Conservation (phyloP, 2,888 invertebrate genomes). For the Desoria tigrina region DNA sequence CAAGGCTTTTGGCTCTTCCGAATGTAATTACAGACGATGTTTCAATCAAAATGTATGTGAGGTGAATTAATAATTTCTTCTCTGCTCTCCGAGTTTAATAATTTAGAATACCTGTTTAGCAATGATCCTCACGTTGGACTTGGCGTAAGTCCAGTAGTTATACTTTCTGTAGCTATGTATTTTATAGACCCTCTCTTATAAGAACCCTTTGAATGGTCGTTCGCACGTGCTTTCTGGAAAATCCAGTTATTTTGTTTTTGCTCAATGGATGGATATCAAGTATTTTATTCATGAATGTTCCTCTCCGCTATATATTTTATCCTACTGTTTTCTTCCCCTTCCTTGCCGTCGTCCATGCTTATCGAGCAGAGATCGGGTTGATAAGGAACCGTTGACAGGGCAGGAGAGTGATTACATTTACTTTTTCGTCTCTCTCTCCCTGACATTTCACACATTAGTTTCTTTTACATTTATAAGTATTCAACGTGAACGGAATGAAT, state of each 20-base stretch:
- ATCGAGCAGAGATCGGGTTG: too few species aligned
- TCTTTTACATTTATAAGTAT: too few species aligned
- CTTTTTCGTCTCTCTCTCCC: too few species aligned
- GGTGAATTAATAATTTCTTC: slow-evolving; percentile 43
- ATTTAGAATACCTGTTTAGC: slow-evolving; percentile 20
- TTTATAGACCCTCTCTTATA: too few species aligned
- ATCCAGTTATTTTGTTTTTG: slow-evolving; percentile 16
- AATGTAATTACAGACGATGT: slow-evolving; percentile 48
- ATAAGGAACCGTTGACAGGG: too few species aligned
- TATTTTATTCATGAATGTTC: neutral
- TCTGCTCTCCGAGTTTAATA: neutral
- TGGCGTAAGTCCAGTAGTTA: slow-evolving; percentile 37
- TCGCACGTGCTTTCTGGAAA: slow-evolving; percentile 18
- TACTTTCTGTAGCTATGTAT: neutral
- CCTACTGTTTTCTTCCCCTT: neutral
- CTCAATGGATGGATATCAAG: neutral
- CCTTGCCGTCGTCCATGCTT: neutral
- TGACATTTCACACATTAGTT: too few species aligned
- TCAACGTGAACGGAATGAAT: too few species aligned
- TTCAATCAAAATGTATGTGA: slow-evolving; percentile 51
- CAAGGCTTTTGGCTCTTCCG: neutral
- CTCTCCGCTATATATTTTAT: too few species aligned
- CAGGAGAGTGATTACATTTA: too few species aligned
- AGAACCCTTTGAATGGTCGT: neutral
- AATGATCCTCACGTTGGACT: slow-evolving; percentile 17